Evolutionary conservation across 1,140 invertebrate species (phyloP).

Genomic region (Euborellia annulipes): DNA sequence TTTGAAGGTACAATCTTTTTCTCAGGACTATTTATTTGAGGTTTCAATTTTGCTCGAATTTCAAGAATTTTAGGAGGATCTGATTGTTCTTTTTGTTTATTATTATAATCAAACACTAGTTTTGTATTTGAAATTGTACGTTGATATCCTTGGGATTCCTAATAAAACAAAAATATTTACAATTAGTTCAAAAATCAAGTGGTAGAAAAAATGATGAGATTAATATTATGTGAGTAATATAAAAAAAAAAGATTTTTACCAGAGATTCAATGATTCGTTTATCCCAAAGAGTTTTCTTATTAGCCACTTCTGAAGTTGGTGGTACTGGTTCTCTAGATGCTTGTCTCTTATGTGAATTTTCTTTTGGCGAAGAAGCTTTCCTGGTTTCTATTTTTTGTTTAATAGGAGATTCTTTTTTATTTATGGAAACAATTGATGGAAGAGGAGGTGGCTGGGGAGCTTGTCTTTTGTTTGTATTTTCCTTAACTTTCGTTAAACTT

Average conservation of each 20-base stretch:
- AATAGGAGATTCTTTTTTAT: too few relatives aligned
- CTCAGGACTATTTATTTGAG: too few relatives aligned
- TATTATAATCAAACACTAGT: constrained; percentile 39
- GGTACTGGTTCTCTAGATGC: too few relatives aligned
- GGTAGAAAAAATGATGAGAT: not conserved
- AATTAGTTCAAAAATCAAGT: not conserved
- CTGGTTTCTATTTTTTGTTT: too few relatives aligned
- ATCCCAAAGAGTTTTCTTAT: constrained; percentile 10
- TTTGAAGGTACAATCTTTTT: too few relatives aligned
- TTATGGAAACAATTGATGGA: too few relatives aligned
- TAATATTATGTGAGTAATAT: not conserved
- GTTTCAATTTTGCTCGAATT: too few relatives aligned
- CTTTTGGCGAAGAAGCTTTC: too few relatives aligned
- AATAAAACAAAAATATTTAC: constrained; percentile 21
- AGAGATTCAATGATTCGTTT: constrained; percentile 10
- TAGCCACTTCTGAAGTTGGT: not conserved
- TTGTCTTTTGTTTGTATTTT: constrained; percentile 4
- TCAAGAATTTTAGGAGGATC: too few relatives aligned
- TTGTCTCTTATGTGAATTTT: too few relatives aligned
- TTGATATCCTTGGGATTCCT: constrained; percentile 43
- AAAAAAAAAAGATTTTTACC: constrained; percentile 4
- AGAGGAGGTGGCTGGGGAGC: too few relatives aligned
- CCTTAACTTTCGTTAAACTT: constrained; percentile 4
- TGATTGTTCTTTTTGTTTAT: too few relatives aligned
- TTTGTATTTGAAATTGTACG: constrained; percentile 35